Base-by-base conservation (phyloP, 2,113 vertebrate genomes). In the Bambusicola thoracicus region DNA sequence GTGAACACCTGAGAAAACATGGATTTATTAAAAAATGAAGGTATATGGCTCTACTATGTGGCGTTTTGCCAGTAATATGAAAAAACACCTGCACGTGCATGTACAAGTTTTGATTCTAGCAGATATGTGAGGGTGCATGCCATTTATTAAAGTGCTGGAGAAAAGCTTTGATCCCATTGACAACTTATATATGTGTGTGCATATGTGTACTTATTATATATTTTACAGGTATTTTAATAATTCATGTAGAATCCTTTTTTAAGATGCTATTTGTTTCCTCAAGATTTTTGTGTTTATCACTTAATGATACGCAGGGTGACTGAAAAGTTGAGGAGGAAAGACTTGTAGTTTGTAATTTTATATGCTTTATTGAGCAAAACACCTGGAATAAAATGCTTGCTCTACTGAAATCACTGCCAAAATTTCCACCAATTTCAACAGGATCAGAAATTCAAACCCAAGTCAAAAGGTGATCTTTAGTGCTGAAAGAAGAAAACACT, bases 1-100 rank as follows among this genome's bases (percentile, higher is more conserved):
- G 92, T 70, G 92, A 94, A 77, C 89, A 96, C 94, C 96, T 96
- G 96, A 93, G 91, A 96, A 96, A 96, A 96, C 89, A 96, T 3
- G 7, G 32, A 36, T 68, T 92, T 82, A 70, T 77, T 85, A 74
- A 89, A 96, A 96, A 96, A 89, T 49, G 67, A 87, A 93, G 80
- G 67, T 92, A 41, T 81, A 63, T 24, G 22, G 67, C 72, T 95
- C 59, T 94, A 43, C 89, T 89, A 58, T 61, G 86, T 96, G 95
- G 92, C 94, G 30, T 15, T 46, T 67, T 85, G 91, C 96, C 96
- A 96, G 77, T 25, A 63, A 59, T 77, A 94, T 36, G 75, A 82
- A 94, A 95, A 96, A 91, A 59, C 78, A 94, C 91, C 95, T 96
- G 94, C 91, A 96, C 0, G 2, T 96, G 92, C 92, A 87, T 11